Conservation (phyloP, 2,888 invertebrate genomes). For the Brachyptera putata region DNA sequence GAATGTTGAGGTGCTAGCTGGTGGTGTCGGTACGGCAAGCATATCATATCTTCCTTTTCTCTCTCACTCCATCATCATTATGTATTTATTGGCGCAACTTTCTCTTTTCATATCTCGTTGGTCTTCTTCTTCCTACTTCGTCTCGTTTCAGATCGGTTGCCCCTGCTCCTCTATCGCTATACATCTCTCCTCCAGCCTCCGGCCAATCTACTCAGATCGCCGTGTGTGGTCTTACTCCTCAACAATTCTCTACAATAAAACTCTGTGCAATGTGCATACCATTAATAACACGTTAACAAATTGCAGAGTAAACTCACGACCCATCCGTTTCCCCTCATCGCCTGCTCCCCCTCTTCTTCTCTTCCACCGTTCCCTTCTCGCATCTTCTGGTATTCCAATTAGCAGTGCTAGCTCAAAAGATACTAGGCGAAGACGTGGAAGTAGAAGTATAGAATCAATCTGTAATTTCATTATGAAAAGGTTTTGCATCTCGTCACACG, state of each 20-base stretch:
- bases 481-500: constrained; percentile 16
- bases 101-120: background rate
- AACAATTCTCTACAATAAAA: constrained; percentile 23
- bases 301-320: constrained; percentile 28
- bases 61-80: background rate
- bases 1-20: constrained; percentile 3
- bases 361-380: background rate
- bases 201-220: constrained; percentile 13
- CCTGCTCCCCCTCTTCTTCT: background rate
- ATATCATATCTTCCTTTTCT: background rate
- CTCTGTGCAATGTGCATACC: constrained; percentile 27
- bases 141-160: constrained; percentile 5
- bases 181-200: constrained; percentile 1
- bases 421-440: background rate
- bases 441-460: constrained; percentile 7
- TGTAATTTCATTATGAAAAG: constrained; percentile 20
- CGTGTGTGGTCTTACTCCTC: constrained; percentile 23
- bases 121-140: background rate
- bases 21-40: background rate
- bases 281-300: constrained; percentile 31
- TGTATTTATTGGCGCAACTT: background rate
- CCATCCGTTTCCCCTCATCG: background rate
- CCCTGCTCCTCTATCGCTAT: too few species aligned
- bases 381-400: constrained; percentile 3
- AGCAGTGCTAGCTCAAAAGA: background rate